phyloP scores from a whole-genome alignment of 2,113 vertebrate genomes.

The Mellivora capensis region DNA sequence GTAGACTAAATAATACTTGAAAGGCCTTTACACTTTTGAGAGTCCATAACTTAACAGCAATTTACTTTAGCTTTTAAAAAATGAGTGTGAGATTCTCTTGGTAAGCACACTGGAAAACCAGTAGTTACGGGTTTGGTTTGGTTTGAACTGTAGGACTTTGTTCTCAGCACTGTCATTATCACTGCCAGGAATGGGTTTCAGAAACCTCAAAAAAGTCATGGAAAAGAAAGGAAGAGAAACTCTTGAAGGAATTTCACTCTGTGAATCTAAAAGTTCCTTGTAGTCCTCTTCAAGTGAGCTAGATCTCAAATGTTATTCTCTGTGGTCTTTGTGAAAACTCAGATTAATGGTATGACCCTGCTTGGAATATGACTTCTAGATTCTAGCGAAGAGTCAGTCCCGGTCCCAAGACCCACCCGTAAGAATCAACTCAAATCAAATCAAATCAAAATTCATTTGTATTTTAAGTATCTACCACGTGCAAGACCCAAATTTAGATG shows the following conservation, averaged over 20 bases:
- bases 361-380: not conserved
- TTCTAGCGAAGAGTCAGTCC: not conserved
- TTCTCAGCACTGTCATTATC: not conserved
- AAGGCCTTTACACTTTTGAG: not conserved
- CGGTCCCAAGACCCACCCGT: not conserved
- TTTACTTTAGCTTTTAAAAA: conserved; percentile 2
- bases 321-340: not conserved
- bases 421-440: not conserved
- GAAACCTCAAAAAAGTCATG: not conserved
- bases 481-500: not conserved
- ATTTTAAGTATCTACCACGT: not conserved
- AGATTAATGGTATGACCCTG: not conserved
- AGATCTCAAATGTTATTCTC: not conserved
- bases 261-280: not conserved
- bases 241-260: not conserved
- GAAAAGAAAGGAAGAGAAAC: conserved; percentile 29
- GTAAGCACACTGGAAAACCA: not conserved
- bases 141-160: not conserved
- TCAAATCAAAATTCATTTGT: not conserved
- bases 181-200: not conserved
- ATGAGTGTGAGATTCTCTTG: not conserved
- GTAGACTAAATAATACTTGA: not conserved
- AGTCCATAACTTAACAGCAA: not conserved
- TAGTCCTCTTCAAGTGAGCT: not conserved
- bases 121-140: not conserved